phyloP scores from a whole-genome alignment of 1,140 invertebrate genomes.

The Conus betulinus region DNA sequence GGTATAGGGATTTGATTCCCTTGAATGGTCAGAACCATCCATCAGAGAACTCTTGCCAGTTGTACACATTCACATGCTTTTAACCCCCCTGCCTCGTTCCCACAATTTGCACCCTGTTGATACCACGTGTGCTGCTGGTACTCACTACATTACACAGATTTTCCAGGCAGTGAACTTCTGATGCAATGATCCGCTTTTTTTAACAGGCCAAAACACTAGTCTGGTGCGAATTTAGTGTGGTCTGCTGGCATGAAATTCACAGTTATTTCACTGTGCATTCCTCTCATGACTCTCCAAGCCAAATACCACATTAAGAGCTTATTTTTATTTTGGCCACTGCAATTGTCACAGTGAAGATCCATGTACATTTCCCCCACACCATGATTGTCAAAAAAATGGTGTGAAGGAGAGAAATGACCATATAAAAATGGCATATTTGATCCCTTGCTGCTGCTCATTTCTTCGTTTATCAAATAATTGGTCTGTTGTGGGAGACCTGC shows the following conservation, averaged over 20 bases:
- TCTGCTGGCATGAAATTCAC: constrained; percentile 41
- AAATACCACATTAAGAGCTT: constrained; percentile 56
- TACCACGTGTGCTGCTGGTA: neutral
- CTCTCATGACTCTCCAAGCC: constrained; percentile 49
- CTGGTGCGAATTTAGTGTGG: no score
- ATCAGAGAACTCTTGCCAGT: neutral
- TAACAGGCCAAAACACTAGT: constrained; percentile 51
- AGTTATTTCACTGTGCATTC: constrained; percentile 39
- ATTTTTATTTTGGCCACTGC: constrained; percentile 51
- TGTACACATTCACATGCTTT: no score
- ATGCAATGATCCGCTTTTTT: constrained; percentile 37
- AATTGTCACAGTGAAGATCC: constrained; percentile 44
- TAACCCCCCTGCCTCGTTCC: neutral
- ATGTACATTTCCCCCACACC: constrained; percentile 51
- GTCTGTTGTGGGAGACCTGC: constrained; percentile 30
- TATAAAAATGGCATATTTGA: no score
- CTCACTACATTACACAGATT: constrained; percentile 29
- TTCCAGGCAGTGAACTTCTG: constrained; percentile 37
- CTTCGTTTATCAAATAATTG: neutral
- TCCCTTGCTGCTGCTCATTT: constrained; percentile 41
- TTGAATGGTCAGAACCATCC: neutral
- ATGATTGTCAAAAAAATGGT: constrained; percentile 46
- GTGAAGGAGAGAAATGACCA: constrained; percentile 49
- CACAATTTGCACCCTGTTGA: neutral
- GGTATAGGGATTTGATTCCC: neutral